Conservation (phyloP, 2,888 invertebrate genomes). For the Embidobia sp. region DNA sequence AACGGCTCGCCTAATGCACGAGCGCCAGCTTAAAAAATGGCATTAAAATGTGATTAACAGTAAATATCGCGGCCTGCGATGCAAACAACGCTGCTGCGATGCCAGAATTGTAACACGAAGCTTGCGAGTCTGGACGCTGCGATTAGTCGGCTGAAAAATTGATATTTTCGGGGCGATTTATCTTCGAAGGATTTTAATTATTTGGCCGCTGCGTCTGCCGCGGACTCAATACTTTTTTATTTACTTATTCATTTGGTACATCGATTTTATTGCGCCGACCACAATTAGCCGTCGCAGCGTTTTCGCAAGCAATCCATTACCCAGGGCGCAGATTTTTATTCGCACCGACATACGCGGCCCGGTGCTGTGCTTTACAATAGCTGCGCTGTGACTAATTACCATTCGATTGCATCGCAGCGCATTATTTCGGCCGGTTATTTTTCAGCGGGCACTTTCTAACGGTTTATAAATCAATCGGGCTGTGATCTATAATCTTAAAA, state of each 20-base stretch:
- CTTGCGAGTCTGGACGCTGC: too few relatives aligned
- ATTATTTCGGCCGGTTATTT: constrained; percentile 19
- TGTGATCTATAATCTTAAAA: not conserved
- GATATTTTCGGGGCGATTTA: constrained; percentile 7
- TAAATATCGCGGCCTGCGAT: constrained; percentile 19
- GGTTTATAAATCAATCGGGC: constrained; percentile 13
- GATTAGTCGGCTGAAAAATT: constrained; percentile 19
- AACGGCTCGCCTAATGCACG: constrained; percentile 3
- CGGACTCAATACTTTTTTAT: not conserved
- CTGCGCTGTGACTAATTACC: constrained; percentile 17
- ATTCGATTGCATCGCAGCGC: constrained; percentile 1
- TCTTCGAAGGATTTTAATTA: constrained; percentile 13
- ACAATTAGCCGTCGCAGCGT: constrained; percentile 5
- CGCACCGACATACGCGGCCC: not conserved
- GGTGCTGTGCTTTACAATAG: constrained; percentile 9
- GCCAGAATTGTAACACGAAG: too few relatives aligned
- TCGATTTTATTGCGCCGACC: constrained; percentile 15
- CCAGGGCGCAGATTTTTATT: not conserved
- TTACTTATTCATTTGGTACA: constrained; percentile 12
- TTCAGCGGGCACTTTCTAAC: not conserved
- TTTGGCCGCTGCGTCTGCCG: constrained; percentile 10
- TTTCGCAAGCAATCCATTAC: not conserved
- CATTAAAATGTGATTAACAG: constrained; percentile 39
- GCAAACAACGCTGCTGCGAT: not conserved
- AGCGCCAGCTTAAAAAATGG: constrained; percentile 9